Evolutionary conservation across 2,113 vertebrate species (phyloP).

Genomic region (Ochotona princeps): DNA sequence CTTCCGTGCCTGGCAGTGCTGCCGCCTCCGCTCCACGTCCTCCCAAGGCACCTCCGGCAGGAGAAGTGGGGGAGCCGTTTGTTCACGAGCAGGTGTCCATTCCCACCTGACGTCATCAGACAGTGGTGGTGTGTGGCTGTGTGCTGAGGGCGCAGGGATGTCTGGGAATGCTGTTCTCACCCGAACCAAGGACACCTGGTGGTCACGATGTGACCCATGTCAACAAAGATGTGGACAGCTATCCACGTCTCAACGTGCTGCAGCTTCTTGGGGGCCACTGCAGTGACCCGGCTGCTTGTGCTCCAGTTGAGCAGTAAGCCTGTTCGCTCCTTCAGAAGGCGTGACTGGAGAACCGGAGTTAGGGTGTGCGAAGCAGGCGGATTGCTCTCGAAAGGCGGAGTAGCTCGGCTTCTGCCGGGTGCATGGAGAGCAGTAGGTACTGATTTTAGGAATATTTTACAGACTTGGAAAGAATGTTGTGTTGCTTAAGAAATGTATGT

Average conservation of each 20-base stretch:
- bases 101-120: constrained; percentile 41
- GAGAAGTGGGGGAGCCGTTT: constrained; percentile 55
- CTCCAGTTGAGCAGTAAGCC: constrained; percentile 13
- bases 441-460: constrained; percentile 28
- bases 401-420: constrained; percentile 18
- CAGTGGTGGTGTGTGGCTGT: constrained; percentile 58
- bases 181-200: constrained; percentile 70
- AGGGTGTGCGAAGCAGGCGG: background rate
- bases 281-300: constrained; percentile 51
- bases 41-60: constrained; percentile 27
- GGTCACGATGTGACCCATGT: constrained; percentile 32
- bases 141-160: background rate
- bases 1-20: background rate
- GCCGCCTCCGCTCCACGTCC: constrained; percentile 10
- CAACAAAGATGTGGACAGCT: constrained; percentile 42
- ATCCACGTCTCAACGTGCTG: constrained; percentile 26
- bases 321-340: constrained; percentile 34
- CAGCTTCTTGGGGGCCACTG: constrained; percentile 58
- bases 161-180: constrained; percentile 51
- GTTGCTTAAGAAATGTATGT: background rate
- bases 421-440: background rate
- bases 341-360: background rate
- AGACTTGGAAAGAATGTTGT: background rate
- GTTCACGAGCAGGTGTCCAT: constrained; percentile 16
- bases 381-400: background rate